Evolutionary conservation across 2,888 invertebrate genomes (phyloP).

Genomic region (Stramonita haemastoma): DNA sequence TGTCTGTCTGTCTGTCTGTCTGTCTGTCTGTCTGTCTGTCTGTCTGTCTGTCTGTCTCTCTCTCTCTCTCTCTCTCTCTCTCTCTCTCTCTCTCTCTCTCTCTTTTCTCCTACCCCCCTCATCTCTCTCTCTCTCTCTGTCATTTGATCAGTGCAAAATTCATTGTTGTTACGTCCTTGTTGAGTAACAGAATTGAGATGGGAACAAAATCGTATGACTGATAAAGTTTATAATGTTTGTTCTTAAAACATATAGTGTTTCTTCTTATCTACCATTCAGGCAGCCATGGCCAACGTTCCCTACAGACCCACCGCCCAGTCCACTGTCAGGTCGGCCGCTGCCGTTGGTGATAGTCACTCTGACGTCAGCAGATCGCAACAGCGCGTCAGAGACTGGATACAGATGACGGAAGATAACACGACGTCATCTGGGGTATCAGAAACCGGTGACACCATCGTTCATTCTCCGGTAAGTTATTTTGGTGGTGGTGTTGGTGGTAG

Average conservation of each 20-base stretch:
- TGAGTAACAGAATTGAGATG: not conserved
- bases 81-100: not conserved
- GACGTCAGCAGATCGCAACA: slow-evolving; percentile 29
- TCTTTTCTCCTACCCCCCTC: not conserved
- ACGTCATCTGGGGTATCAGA: slow-evolving; percentile 27
- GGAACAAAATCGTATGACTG: not conserved
- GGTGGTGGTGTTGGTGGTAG: not conserved
- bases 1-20: too few species aligned
- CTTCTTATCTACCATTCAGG: too few species aligned
- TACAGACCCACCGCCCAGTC: not conserved
- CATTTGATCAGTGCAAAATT: not conserved
- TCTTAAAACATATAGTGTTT: too few species aligned
- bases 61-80: too few species aligned
- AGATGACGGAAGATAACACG: slow-evolving; percentile 32
- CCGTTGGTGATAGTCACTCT: not conserved
- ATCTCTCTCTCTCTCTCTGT: not conserved
- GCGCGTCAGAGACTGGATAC: slow-evolving; percentile 34
- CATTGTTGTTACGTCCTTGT: not conserved
- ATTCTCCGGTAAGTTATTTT: not conserved
- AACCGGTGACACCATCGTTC: not conserved
- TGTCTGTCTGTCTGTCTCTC: too few species aligned
- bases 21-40: too few species aligned
- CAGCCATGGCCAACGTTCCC: not conserved
- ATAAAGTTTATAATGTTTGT: not conserved
- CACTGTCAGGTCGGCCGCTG: not conserved